Percentiles rank a stretch among this genome's conserved stretches.
Conservation (phyloP, 2,113 vertebrate species). For the Melierax canorus region DNA sequence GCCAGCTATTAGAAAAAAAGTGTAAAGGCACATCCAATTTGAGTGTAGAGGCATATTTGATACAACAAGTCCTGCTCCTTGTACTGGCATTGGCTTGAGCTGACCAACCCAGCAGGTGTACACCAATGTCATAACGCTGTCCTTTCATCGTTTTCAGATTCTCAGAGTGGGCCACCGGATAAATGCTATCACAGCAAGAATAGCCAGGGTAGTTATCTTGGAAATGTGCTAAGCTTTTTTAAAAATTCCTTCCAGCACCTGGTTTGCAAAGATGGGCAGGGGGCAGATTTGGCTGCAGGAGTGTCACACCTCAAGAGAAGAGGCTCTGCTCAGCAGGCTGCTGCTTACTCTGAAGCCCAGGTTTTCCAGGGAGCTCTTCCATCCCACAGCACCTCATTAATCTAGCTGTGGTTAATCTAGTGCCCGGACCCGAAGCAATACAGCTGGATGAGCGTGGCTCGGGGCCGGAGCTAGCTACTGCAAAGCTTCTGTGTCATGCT, state of each 20-base stretch:
- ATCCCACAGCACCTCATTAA: neutral
- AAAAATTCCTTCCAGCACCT: neutral
- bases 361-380: neutral
- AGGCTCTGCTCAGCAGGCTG: neutral
- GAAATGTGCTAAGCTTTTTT: neutral
- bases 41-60: neutral
- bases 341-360: neutral
- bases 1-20: neutral
- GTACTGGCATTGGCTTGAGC: neutral
- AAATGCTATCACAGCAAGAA: neutral
- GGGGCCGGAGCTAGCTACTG: neutral
- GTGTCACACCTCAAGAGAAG: neutral
- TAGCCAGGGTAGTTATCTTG: neutral
- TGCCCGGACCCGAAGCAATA: rapidly evolving
- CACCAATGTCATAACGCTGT: neutral
- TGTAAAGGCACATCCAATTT: neutral
- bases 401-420: neutral
- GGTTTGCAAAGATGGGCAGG: neutral
- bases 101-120: neutral
- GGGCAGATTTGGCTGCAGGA: neutral
- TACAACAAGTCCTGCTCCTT: neutral
- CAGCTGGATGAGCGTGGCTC: neutral
- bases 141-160: neutral
- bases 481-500: neutral
- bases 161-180: neutral